Evolutionary conservation across 2,797 vertebrate species (phyloP), one percentile per base, ranked within the genome.

Genomic region (Microctenopoma stevenorrisi): DNA sequence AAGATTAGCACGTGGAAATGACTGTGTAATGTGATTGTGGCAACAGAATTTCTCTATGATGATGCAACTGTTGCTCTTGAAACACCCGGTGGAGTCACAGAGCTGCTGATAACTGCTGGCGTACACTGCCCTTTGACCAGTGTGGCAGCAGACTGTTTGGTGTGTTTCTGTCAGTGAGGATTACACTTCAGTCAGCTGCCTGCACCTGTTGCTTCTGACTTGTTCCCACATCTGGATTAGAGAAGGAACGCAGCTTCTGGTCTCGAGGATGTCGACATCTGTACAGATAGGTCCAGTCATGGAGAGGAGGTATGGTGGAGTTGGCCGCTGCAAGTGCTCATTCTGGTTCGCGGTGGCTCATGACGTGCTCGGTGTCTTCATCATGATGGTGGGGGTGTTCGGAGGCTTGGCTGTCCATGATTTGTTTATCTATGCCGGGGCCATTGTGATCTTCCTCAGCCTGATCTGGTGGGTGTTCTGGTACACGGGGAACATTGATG

Each of bases 401-500:
- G 91, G 90, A 43, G 86, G 94, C 40, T 76, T 96, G 12, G 85
- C 85, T 13, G 92, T 96, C 83, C 94, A 95, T 16, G 98, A 98
- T 79, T 74, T 98, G 79, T 93, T 96, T 40, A 93, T 99, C 76
- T 99, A 97, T 44, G 88, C 83, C 12, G 97, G 97, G 7, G 93
- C 95, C 50, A 94, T 96, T 71, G 75, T 96, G 78, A 94, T 98
- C 88, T 96, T 99, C 90, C 76, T 97, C 82, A 97, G 97, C 87
- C 93, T 98, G 44, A 93, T 98, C 79, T 98, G 97, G 96, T 98
- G 97, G 97, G 92, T 98, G 66, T 97, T 97, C 91, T 98, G 98
- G 98, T 97, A 95, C 93, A 92, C 94, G 0, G 96, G 96, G 49
- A 99, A 98, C 92, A 94, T 98, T 25, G 96, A 97, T n/a, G 94